phyloP scores from a whole-genome alignment of 2,888 invertebrate genomes.

The Nasonia oneida region DNA sequence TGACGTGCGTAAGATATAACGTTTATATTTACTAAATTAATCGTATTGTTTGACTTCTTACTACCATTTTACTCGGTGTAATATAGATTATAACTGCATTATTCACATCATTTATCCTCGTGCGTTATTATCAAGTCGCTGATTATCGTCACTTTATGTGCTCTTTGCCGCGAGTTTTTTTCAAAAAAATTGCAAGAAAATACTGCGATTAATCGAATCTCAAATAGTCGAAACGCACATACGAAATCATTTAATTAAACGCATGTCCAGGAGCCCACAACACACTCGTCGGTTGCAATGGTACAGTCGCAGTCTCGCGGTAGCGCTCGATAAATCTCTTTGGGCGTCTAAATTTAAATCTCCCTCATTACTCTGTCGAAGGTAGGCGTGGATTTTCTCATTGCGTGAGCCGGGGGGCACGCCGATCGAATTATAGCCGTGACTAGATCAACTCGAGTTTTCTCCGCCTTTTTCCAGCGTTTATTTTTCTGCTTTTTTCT shows the following conservation, averaged over 20 bases:
- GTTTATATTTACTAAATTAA: too few relatives aligned
- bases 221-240: neutral
- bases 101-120: too few relatives aligned
- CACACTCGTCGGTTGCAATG: constrained; percentile 3
- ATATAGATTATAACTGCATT: too few relatives aligned
- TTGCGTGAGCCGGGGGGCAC: constrained; percentile 32
- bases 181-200: too few relatives aligned
- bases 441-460: neutral
- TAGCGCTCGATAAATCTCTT: constrained; percentile 18
- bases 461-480: neutral
- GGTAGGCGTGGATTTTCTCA: constrained; percentile 31
- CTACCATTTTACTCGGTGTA: too few relatives aligned
- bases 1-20: too few relatives aligned
- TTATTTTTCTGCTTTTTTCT: constrained; percentile 1
- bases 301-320: neutral
- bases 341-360: constrained; percentile 47
- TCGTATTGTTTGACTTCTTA: too few relatives aligned
- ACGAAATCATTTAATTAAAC: neutral
- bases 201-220: too few relatives aligned
- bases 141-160: too few relatives aligned
- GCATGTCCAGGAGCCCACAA: neutral
- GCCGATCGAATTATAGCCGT: constrained; percentile 36
- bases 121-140: too few relatives aligned
- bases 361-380: constrained; percentile 4
- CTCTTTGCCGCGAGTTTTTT: too few relatives aligned